Evolutionary conservation across 2,888 invertebrate genomes (phyloP), one percentile per base, ranked within the genome.

Genomic region (Rhingia campestris): DNA sequence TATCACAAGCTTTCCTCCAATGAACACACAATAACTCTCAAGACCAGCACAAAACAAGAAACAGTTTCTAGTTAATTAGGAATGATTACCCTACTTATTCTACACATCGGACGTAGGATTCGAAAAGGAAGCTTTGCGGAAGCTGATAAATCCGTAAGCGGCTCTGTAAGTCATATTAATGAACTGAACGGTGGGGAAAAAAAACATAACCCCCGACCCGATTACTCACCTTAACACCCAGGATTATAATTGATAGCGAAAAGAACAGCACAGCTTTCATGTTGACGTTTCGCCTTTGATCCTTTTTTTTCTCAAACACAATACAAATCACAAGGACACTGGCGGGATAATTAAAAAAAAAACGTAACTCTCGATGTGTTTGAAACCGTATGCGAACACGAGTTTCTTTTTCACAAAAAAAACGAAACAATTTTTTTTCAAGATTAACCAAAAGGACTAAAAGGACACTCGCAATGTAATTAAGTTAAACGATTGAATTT

Each of bases 191-290:
- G 9, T n/a, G n/a, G n/a, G n/a, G n/a, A n/a, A n/a, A n/a, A n/a
- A 10, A 49, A 72, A 22, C 66, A 41, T 43, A 53, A 10, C 73
- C 39, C 53, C 49, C 35, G 33, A 30, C 30, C 47, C 35, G 12
- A 85, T 81, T 73, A 89, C 90, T 90, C 86, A 91, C 91, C 91
- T 90, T 90, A 64, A 89, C 91, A 69, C 90, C 88, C 56, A 91
- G 87, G 76, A 90, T 88, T 87, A 91, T 89, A 88, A 91, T 88
- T 72, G 90, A 89, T 86, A 91, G 86, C 61, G 89, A 91, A 79
- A 91, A 86, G 81, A 91, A 89, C 37, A 89, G 87, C 53, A 88
- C 89, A 59, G 90, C 89, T 88, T 90, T 91, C 91, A 91, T 91
- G 87, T 39, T 81, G 86, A 77, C 41, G 58, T 63, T 53, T 47